phyloP scores from a whole-genome alignment of 2,888 invertebrate species.

The Cataglyphis rosenhaueri region DNA sequence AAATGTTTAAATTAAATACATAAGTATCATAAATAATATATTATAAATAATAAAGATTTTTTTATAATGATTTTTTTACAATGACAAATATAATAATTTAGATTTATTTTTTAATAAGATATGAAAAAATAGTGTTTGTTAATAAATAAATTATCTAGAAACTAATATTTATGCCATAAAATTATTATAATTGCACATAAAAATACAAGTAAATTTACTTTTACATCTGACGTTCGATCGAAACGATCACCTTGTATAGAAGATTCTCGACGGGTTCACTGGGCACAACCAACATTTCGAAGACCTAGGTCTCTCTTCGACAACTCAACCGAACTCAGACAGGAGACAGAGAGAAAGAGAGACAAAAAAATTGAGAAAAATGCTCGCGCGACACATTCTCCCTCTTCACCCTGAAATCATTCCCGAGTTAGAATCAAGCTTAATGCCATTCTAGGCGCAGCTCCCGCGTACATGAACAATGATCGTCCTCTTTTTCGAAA shows the following conservation, averaged over 20 bases:
- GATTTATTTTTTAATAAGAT: background rate
- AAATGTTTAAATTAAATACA: background rate
- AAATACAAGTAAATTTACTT: background rate
- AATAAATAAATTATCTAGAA: background rate
- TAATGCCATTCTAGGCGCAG: conserved; percentile 71
- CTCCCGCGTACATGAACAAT: conserved; percentile 72
- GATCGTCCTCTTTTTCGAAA: conserved; percentile 69
- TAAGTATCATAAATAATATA: background rate
- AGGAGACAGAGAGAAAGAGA: conserved; percentile 29
- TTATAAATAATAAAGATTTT: background rate
- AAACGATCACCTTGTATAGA: conserved; percentile 53
- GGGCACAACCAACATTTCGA: conserved; percentile 72
- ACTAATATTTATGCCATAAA: background rate
- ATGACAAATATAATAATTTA: background rate
- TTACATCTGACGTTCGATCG: background rate
- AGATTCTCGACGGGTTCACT: conserved; percentile 28
- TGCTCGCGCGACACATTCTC: conserved; percentile 40
- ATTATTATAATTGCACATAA: background rate
- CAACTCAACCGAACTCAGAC: conserved; percentile 27
- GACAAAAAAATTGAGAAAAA: conserved; percentile 44
- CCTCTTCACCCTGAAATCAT: conserved; percentile 72
- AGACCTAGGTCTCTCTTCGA: conserved; percentile 59
- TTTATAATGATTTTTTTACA: too few species aligned
- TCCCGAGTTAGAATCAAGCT: conserved; percentile 79
- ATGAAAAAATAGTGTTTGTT: background rate